Percentiles rank a stretch among this genome's conserved stretches.
phyloP scores from a whole-genome alignment of 2,113 vertebrate genomes.

The Strigops habroptila region DNA sequence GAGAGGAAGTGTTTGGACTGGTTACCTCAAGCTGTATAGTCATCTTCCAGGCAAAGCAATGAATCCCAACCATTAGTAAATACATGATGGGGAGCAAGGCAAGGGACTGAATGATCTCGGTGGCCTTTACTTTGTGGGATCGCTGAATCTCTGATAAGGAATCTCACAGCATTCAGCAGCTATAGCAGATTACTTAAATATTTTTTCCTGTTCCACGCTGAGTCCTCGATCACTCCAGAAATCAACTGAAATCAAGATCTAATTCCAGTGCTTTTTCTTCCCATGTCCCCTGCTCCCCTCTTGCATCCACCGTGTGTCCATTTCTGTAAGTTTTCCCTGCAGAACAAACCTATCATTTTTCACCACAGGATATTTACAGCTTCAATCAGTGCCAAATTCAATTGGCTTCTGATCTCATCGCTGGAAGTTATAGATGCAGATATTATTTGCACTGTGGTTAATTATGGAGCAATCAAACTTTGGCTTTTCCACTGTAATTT shows the following conservation, averaged over 20 bases:
- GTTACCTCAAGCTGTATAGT: neutral
- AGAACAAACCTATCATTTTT: constrained; percentile 84
- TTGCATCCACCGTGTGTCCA: constrained; percentile 67
- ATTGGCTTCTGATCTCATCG: constrained; percentile 79
- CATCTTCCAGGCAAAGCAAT: neutral
- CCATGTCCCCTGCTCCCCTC: constrained; percentile 40
- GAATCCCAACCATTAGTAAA: neutral
- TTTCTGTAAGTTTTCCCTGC: constrained; percentile 78
- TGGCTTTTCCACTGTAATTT: constrained; percentile 87
- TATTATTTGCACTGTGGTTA: constrained; percentile 85
- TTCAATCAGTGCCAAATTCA: constrained; percentile 81
- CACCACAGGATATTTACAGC: constrained; percentile 80
- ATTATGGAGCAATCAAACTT: constrained; percentile 88
- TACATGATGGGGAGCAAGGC: neutral
- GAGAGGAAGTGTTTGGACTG: neutral
- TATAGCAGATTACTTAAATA: neutral
- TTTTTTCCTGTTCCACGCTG: neutral
- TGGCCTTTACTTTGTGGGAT: neutral
- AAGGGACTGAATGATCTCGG: neutral
- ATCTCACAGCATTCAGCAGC: neutral
- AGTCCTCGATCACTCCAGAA: neutral
- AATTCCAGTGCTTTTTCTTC: constrained; percentile 44
- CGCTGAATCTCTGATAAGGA: neutral
- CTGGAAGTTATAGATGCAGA: constrained; percentile 82
- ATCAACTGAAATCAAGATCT: constrained; percentile 48